Evolutionary conservation across 2,888 invertebrate genomes (phyloP), one percentile per base, ranked within the genome.

Genomic region (Pristionchus entomophagus): DNA sequence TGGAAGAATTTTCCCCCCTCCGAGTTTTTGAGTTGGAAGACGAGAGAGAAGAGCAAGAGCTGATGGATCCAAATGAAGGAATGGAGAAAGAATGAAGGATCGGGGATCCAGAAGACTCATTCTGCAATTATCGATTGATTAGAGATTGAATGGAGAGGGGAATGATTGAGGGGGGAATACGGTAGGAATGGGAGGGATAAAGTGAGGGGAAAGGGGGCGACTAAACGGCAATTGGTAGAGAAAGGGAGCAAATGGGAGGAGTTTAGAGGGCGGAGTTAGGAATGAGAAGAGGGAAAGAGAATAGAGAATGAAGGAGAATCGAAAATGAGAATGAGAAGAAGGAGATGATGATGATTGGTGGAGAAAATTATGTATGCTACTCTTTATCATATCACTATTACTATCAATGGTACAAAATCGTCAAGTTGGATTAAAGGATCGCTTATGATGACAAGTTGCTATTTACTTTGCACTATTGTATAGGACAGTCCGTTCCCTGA

Each of bases 101-200:
- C 88, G 87, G 62, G 88, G 88, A 62, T 90, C 89, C 35, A 90
- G 87, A 56, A 88, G 81, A 32, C 88, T 88, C 90, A 90, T 90
- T 45, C 73, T 86, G 32, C 29, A 51, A 80, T 51, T 80, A 80
- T 80, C 78, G 32, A 80, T 80, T 80, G 51, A 51, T 80, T 80
- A 77, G 78, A 51, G 26, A 80, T 32, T 3, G 19, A 49, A 29
- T 78, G 65, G 85, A 85, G 32, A 35, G 82, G 85, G 65, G 85
- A 85, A 29, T 29, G 82, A 81, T 78, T 83, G 49, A 73, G 69
- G 86, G 51, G 69, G 82, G 77, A 82, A 83, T 85, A 85, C 83
- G 69, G 35, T 80, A 85, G 82, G 65, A n/a, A 51, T 17, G 35
- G 32, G 51, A 51, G 51, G 78, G 78, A 51, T 45, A 49, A 77